Conservation (phyloP, 1,140 invertebrate genomes). For the Kradibia gibbosae region DNA sequence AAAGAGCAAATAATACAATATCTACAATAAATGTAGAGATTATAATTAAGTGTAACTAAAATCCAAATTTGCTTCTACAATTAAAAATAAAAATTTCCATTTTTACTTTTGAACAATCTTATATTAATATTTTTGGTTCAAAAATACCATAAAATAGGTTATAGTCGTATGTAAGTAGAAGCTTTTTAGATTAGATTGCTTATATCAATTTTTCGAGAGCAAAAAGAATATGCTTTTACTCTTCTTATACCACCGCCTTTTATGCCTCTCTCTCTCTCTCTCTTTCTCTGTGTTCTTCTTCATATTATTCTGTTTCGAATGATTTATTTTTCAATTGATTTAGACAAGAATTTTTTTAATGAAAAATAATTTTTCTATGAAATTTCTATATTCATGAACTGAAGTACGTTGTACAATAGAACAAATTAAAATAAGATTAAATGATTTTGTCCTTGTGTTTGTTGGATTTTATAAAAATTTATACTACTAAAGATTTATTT, state of each 20-base stretch:
- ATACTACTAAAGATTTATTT: too few relatives aligned
- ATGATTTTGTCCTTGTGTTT: too few relatives aligned
- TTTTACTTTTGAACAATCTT: background rate
- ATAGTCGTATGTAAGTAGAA: background rate
- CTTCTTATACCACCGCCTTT: background rate
- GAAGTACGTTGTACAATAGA: background rate
- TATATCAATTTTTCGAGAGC: background rate
- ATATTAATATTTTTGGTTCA: background rate
- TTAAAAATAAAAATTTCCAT: constrained; percentile 9
- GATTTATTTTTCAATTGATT: background rate
- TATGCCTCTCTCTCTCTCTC: background rate
- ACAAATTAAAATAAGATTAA: too few relatives aligned
- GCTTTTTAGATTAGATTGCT: constrained; percentile 3
- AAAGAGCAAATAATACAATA: background rate
- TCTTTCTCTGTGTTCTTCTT: background rate
- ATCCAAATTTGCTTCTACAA: background rate
- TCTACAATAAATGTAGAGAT: background rate
- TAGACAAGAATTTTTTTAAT: background rate
- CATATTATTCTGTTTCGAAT: background rate
- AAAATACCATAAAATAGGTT: background rate
- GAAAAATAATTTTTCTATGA: constrained; percentile 6
- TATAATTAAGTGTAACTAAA: background rate
- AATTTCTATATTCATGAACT: background rate
- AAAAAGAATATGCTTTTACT: background rate
- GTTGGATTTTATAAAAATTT: too few relatives aligned